Percentiles rank a stretch among this genome's conserved stretches.
phyloP scores from a whole-genome alignment of 2,888 invertebrate species.

The Allygus modestus region DNA sequence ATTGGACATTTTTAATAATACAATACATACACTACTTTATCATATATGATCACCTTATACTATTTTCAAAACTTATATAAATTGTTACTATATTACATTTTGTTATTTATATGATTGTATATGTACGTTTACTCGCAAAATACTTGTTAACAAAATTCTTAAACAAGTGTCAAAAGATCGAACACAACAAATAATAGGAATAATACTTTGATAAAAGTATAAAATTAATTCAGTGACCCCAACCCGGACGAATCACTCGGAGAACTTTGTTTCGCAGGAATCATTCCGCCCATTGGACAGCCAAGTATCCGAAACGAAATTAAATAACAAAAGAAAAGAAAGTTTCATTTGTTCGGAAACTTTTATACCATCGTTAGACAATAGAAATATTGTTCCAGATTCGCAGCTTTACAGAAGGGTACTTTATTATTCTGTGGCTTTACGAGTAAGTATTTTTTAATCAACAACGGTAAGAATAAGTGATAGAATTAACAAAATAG shows the following conservation, averaged over 20 bases:
- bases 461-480: too few species aligned
- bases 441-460: too few species aligned
- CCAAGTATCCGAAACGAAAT: conserved; percentile 42
- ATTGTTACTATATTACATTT: too few species aligned
- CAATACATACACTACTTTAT: too few species aligned
- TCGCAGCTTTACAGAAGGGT: not conserved
- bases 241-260: not conserved
- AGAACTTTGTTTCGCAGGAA: conserved; percentile 26
- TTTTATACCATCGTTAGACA: conserved; percentile 32
- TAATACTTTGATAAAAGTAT: not conserved
- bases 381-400: conserved; percentile 22
- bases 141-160: too few species aligned
- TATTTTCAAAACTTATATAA: too few species aligned
- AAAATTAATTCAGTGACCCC: conserved; percentile 34
- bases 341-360: conserved; percentile 26
- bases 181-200: not conserved
- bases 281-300: conserved; percentile 25
- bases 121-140: too few species aligned
- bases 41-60: too few species aligned
- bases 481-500: too few species aligned
- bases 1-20: too few species aligned
- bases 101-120: too few species aligned
- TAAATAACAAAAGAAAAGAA: conserved; percentile 39
- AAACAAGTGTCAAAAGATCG: too few species aligned
- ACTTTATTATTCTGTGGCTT: not conserved